These are phyloP conservation scores for Hyperopisus bebe DNA, from an alignment of 2,113 vertebrate species.

Conservation along the genomic window DNA sequence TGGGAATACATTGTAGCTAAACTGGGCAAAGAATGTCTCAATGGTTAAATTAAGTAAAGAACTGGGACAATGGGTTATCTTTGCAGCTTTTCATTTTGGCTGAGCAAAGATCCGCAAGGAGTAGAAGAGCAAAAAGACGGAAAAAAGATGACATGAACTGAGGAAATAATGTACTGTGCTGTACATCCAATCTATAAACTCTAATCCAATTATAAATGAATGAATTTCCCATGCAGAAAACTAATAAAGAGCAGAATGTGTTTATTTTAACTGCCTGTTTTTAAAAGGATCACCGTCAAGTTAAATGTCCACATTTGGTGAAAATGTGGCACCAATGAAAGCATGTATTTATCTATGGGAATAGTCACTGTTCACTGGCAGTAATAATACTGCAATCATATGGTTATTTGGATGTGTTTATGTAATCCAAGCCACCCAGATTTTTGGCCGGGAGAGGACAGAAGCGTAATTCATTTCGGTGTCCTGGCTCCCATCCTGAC, in stretches of 20 bases:
- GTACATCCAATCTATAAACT: not conserved
- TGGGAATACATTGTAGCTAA: not conserved
- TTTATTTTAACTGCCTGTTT: not conserved
- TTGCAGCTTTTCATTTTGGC: not conserved
- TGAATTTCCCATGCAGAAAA: conserved; percentile 7
- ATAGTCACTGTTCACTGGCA: conserved; percentile 3
- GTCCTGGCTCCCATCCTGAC: not conserved
- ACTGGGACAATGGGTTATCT: not conserved
- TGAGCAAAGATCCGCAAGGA: not conserved
- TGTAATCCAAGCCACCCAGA: conserved; percentile 11
- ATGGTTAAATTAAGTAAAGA: not conserved
- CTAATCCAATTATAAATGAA: not conserved
- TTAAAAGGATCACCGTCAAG: not conserved
- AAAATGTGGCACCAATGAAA: not conserved
- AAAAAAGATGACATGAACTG: not conserved
- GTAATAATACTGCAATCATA: conserved; percentile 9
- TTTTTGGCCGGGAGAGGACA: not conserved
- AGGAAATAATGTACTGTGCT: not conserved
- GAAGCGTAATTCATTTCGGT: not conserved
- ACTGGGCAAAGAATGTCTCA: not conserved
- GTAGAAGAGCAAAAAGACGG: not conserved
- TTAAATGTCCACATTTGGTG: conserved; percentile 3
- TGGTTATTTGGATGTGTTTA: conserved; percentile 5
- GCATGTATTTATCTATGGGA: not conserved
- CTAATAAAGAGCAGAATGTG: not conserved